These are phyloP conservation scores for Oxyteleia sp. DNA, from an alignment of 2,888 invertebrate genomes.

Conservation along the genomic window DNA sequence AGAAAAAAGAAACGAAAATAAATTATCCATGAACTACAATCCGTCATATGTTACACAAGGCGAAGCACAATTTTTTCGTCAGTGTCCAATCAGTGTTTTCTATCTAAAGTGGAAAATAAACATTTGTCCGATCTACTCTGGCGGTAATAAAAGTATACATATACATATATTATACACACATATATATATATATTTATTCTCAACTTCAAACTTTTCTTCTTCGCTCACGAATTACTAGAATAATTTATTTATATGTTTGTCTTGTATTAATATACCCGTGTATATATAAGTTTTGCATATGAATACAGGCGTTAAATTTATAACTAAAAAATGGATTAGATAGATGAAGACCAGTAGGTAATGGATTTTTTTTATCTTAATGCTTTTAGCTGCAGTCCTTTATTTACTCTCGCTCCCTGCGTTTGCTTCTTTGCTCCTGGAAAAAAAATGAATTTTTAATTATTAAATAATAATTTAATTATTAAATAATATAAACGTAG, in stretches of 20 bases:
- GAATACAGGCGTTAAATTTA: constrained; percentile 77
- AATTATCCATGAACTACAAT: constrained; percentile 75
- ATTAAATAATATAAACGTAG: no score
- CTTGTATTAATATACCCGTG: constrained; percentile 66
- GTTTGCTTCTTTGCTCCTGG: constrained; percentile 83
- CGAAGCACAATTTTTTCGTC: constrained; percentile 56
- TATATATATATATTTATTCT: constrained; percentile 6
- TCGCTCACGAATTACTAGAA: constrained; percentile 78
- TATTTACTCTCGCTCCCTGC: constrained; percentile 80
- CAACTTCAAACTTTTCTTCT: constrained; percentile 68
- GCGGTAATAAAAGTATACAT: constrained; percentile 81
- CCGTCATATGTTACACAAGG: constrained; percentile 41
- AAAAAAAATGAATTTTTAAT: no score
- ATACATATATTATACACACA: no score
- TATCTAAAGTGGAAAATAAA: constrained; percentile 65
- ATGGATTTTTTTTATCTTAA: constrained; percentile 85
- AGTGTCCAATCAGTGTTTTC: constrained; percentile 72
- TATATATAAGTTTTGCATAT: constrained; percentile 76
- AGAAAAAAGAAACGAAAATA: constrained; percentile 62
- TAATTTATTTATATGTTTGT: constrained; percentile 77
- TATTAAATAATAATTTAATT: no score
- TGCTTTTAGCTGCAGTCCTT: constrained; percentile 78
- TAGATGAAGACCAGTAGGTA: constrained; percentile 87
- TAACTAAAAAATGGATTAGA: constrained; percentile 83
- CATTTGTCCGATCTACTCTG: constrained; percentile 72